Base-by-base conservation (phyloP, 2,113 vertebrate species). In the Gobio gobio region DNA sequence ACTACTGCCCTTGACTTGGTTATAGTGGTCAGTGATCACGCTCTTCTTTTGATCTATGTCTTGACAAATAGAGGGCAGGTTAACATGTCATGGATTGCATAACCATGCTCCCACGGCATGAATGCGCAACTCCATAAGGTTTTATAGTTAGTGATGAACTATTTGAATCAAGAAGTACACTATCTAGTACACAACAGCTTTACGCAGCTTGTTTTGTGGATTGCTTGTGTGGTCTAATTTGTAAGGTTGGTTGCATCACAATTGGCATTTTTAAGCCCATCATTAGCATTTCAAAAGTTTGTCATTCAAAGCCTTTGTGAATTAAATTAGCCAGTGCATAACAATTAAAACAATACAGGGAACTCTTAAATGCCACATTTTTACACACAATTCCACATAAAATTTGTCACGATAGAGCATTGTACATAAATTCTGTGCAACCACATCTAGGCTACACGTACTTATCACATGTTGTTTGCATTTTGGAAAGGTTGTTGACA, bases 51-150 rank as follows among this genome's bases (percentile, higher is more conserved):
- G 29, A 54, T 58, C 49, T 68, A n/a, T 78, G 33, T 66, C 9
- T 45, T 83, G 29, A 73, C 29, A 83, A 18, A 83, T 58, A 33
- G 64, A 72, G 64, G 66, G 13, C 64, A 83, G 79, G 63, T 82
- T 63, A 82, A 82, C 10, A 22, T 51, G 63, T 68, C 26, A 78
- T 59, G 20, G 16, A 8, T 18, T 54, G 49, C 24, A 14, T 74
- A 24, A 78, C 56, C 20, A n/a, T 16, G 33, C 20, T 78, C 36
- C 22, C 4, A 24, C n/a, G 4, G 29, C 49, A 58, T 58, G 66
- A 70, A 56, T 33, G 9, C 33, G 10, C 22, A 43, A 16, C 66
- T 56, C 3, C 64, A 70, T 56, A 40, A 33, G 29, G 51, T 56
- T 68, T 70, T 72, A 10, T 43, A 33, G 61, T 72, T 72, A 10